phyloP scores from a whole-genome alignment of 1,140 invertebrate species.

The Nasonia vitripennis region DNA sequence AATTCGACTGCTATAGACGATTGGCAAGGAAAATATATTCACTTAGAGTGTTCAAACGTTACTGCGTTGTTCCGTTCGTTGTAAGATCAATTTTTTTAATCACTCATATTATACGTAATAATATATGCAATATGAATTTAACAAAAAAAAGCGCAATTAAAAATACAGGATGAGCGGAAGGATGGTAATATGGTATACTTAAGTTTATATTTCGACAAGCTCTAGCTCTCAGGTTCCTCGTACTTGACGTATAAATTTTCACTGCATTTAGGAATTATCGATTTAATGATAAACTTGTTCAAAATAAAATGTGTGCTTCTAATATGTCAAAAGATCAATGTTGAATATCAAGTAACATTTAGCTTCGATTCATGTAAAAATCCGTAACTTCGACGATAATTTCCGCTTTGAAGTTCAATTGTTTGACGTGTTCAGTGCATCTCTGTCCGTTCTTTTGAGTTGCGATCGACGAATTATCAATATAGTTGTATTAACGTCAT shows the following conservation, averaged over 20 bases:
- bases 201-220: slow-evolving; percentile 36
- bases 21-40: slow-evolving; percentile 33
- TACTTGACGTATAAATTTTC: slow-evolving; percentile 31
- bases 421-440: background rate
- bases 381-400: background rate
- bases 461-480: slow-evolving; percentile 8
- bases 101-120: slow-evolving; percentile 34
- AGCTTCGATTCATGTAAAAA: slow-evolving; percentile 28
- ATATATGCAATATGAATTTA: slow-evolving; percentile 44
- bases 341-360: slow-evolving; percentile 36
- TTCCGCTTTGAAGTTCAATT: slow-evolving; percentile 9
- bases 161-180: slow-evolving; percentile 12
- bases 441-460: background rate
- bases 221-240: slow-evolving; percentile 31
- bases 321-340: slow-evolving; percentile 45
- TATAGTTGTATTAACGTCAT: slow-evolving; percentile 5
- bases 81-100: slow-evolving; percentile 43
- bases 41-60: slow-evolving; percentile 45
- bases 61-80: slow-evolving; percentile 44
- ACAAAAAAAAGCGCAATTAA: slow-evolving; percentile 16
- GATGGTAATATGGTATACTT: slow-evolving; percentile 33
- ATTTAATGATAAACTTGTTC: slow-evolving; percentile 34
- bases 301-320: slow-evolving; percentile 41
- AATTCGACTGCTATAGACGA: slow-evolving; percentile 39
- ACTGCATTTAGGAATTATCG: slow-evolving; percentile 33